A percentile compares a stretch with the other conserved stretches of the same genome.
Conservation (phyloP, 2,113 vertebrate genomes). For the Tetrax tetrax region DNA sequence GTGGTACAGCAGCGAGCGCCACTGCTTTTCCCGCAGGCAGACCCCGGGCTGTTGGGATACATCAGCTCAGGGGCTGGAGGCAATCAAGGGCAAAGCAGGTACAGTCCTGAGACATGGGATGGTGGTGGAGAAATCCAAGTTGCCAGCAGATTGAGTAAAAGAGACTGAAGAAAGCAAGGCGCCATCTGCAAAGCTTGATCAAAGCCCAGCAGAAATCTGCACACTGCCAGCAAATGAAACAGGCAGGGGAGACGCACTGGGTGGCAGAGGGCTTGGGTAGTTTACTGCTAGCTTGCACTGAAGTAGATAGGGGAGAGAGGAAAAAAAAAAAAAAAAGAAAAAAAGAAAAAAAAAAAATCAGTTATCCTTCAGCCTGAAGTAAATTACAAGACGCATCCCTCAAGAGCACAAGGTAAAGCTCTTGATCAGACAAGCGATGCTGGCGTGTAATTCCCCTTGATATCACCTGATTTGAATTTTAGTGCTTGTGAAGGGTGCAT, state of each 20-base stretch:
- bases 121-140: background rate
- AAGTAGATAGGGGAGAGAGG: background rate
- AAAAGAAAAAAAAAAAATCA: background rate
- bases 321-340: too few species aligned
- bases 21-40: background rate
- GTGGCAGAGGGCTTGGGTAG: background rate
- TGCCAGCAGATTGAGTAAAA: background rate
- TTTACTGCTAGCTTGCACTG: background rate
- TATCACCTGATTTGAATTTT: slow-evolving; percentile 35
- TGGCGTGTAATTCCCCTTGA: slow-evolving; percentile 20
- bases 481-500: background rate
- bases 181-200: background rate
- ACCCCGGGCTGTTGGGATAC: background rate
- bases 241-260: background rate
- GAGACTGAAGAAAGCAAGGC: background rate
- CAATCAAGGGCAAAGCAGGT: background rate
- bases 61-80: background rate
- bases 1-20: accelerated
- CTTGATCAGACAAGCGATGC: slow-evolving; percentile 44
- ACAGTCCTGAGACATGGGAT: background rate
- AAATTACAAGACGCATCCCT: slow-evolving; percentile 40
- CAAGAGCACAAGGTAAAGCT: slow-evolving; percentile 36
- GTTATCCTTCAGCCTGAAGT: slow-evolving; percentile 41
- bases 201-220: slow-evolving; percentile 3
- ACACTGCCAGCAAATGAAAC: background rate